Conservation (phyloP, 2,888 invertebrate genomes). For the Silvanus unidentatus region DNA sequence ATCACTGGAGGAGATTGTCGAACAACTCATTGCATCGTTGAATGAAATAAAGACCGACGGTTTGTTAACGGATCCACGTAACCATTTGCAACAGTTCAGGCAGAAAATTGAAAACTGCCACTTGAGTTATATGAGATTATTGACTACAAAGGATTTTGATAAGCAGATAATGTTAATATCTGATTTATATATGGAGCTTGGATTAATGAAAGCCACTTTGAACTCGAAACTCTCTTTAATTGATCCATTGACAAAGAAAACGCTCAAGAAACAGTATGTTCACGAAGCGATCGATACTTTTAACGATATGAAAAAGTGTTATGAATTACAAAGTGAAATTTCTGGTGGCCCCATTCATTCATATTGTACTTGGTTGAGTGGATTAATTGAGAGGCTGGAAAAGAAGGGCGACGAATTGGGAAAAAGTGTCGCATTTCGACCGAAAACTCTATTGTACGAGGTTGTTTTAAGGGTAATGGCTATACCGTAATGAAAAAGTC, state of each 20-base stretch:
- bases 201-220: slow-evolving; percentile 53
- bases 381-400: slow-evolving; percentile 37
- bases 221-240: slow-evolving; percentile 63
- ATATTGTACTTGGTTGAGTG: slow-evolving; percentile 45
- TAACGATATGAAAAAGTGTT: slow-evolving; percentile 51
- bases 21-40: slow-evolving; percentile 13
- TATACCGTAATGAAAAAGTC: background rate
- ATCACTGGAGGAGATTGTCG: slow-evolving; percentile 16
- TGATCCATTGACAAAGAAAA: slow-evolving; percentile 77
- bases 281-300: slow-evolving; percentile 62
- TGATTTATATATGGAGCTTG: slow-evolving; percentile 44
- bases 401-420: slow-evolving; percentile 41
- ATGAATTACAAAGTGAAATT: slow-evolving; percentile 51
- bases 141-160: background rate
- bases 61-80: slow-evolving; percentile 12
- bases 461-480: slow-evolving; percentile 51
- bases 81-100: slow-evolving; percentile 20
- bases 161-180: slow-evolving; percentile 16
- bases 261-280: slow-evolving; percentile 64
- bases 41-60: slow-evolving; percentile 9
- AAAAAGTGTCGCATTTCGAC: slow-evolving; percentile 53
- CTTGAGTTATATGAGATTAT: slow-evolving; percentile 9
- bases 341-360: slow-evolving; percentile 47
- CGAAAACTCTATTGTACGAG: slow-evolving; percentile 49
- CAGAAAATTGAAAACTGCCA: slow-evolving; percentile 16